A percentile compares a stretch with the other conserved stretches of the same genome.
These are phyloP conservation scores for Allacma fusca DNA, from an alignment of 2,888 invertebrate genomes.

Conservation along the genomic window DNA sequence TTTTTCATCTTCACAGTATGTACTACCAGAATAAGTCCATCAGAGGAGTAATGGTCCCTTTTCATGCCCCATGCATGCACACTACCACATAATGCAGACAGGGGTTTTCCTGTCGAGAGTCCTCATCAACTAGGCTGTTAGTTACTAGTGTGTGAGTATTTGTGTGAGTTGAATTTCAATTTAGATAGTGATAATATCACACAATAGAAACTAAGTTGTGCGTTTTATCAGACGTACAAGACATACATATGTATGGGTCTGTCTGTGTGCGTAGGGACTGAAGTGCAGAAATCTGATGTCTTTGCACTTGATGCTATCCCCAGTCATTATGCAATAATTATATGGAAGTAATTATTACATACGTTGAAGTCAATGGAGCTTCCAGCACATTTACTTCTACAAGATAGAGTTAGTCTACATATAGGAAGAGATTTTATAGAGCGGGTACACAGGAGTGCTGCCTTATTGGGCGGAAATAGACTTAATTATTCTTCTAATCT, in stretches of 20 bases:
- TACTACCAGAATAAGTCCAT: constrained; percentile 7
- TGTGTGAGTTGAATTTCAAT: constrained; percentile 4
- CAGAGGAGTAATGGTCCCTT: not conserved
- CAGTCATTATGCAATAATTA: not conserved
- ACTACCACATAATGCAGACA: not conserved
- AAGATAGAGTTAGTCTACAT: too few relatives aligned
- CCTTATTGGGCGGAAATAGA: not conserved
- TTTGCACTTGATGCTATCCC: not conserved
- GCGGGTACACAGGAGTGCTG: too few relatives aligned
- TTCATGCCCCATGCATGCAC: not conserved
- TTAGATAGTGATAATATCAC: not conserved
- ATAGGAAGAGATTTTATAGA: too few relatives aligned
- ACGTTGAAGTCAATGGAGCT: too few relatives aligned
- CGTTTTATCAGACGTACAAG: too few relatives aligned
- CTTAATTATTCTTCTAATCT: constrained; percentile 2
- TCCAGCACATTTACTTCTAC: too few relatives aligned
- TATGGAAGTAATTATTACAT: too few relatives aligned
- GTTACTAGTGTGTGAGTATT: not conserved
- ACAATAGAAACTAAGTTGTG: not conserved
- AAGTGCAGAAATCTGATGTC: not conserved
- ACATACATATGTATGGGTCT: not conserved
- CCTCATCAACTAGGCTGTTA: not conserved
- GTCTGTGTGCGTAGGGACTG: not conserved
- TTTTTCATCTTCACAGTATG: constrained; percentile 4
- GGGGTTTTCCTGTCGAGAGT: not conserved